Percentiles rank a stretch among this genome's conserved stretches.
Evolutionary conservation across 1,140 invertebrate species (phyloP).

Genomic region (Chionoecetes opilio): DNA sequence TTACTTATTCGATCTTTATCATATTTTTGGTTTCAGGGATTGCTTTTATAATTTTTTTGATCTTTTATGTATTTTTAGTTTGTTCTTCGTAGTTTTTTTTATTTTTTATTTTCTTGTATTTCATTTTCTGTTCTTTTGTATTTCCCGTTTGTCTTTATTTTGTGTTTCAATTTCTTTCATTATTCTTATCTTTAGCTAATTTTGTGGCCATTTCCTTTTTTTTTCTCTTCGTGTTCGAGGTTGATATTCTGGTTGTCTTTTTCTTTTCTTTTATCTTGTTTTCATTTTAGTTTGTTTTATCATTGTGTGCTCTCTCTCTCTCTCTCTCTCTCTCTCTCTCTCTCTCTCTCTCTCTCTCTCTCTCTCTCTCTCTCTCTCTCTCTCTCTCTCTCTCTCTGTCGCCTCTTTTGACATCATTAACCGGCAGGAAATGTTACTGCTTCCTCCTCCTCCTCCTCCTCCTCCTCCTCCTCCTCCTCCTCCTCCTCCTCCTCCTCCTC

Average conservation of each 20-base stretch:
- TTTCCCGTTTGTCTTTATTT: not conserved
- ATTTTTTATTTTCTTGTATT: not conserved
- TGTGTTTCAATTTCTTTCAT: not conserved
- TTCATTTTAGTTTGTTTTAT: not conserved
- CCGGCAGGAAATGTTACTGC: not conserved
- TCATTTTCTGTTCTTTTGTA: not conserved
- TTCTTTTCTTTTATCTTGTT: not conserved
- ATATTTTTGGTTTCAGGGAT: not conserved
- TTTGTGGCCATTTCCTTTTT: not conserved
- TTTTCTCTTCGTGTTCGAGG: too few species aligned
- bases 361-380: slow-evolving; percentile 27
- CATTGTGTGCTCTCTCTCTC: too few species aligned
- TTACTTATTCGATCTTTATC: not conserved
- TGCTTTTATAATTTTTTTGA: not conserved
- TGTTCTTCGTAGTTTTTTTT: not conserved
- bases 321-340: too few species aligned
- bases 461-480: slow-evolving; percentile 38
- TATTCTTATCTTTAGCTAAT: not conserved
- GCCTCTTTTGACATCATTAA: not conserved
- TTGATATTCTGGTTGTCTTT: too few species aligned
- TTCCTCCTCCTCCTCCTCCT: slow-evolving; percentile 3
- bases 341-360: not conserved
- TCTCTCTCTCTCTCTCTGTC: not conserved
- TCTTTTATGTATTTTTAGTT: not conserved
- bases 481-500: slow-evolving; percentile 25